Evolutionary conservation across 2,113 vertebrate genomes (phyloP).

Genomic region (Charadrius vociferus): DNA sequence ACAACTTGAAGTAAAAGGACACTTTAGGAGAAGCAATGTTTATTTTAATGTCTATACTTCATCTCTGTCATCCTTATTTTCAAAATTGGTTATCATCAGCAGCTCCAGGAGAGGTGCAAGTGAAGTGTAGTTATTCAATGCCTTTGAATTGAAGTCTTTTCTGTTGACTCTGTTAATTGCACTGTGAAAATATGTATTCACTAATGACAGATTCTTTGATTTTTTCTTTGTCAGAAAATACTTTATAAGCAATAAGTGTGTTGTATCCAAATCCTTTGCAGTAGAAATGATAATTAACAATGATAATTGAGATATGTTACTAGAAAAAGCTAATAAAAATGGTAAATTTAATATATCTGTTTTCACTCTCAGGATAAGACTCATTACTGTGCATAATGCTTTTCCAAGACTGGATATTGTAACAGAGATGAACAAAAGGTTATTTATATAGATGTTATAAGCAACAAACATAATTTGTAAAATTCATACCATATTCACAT

Average conservation of each 20-base stretch:
- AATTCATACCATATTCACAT: background rate
- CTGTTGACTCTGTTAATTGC: background rate
- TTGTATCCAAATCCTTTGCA: background rate
- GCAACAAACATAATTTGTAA: background rate
- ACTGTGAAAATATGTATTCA: background rate
- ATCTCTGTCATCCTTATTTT: background rate
- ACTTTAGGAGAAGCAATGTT: background rate
- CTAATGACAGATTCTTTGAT: background rate
- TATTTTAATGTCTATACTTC: background rate
- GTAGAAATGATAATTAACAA: background rate
- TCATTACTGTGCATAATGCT: background rate
- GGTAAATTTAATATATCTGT: background rate
- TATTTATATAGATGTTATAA: conserved; percentile 6
- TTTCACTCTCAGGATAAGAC: background rate
- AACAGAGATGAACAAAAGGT: background rate
- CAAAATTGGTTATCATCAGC: background rate
- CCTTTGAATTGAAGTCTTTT: background rate
- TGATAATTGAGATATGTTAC: background rate
- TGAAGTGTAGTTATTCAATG: background rate
- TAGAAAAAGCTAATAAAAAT: background rate
- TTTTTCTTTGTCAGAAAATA: background rate
- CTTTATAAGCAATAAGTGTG: background rate
- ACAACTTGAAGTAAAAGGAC: background rate
- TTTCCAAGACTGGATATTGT: background rate
- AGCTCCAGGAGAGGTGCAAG: background rate